Percentiles rank a stretch among this genome's conserved stretches.
Conservation (phyloP, 1,140 invertebrate species). For the Littorina saxatilis region DNA sequence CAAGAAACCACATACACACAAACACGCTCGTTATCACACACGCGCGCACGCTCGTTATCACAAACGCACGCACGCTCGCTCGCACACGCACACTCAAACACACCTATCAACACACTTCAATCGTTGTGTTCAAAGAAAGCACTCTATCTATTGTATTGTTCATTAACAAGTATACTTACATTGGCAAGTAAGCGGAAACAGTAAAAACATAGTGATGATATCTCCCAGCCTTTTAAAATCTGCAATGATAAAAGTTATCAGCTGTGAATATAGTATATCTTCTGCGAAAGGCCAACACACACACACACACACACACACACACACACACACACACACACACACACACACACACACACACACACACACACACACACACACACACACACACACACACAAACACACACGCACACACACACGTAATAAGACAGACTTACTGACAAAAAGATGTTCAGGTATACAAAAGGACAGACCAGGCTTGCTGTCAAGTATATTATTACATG, state of each 20-base stretch:
- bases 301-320: not conserved
- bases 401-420: not conserved
- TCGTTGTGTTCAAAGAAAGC: too few species aligned
- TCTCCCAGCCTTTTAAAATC: slow-evolving; percentile 29
- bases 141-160: too few species aligned
- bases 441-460: too few species aligned
- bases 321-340: slow-evolving; percentile 25
- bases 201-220: slow-evolving; percentile 25
- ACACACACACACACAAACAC: slow-evolving; percentile 22
- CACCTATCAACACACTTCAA: too few species aligned
- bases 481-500: too few species aligned
- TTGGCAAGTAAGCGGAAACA: slow-evolving; percentile 23
- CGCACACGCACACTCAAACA: not conserved
- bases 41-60: not conserved
- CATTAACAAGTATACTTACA: slow-evolving; percentile 10
- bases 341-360: slow-evolving; percentile 24
- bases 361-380: slow-evolving; percentile 25
- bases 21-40: too few species aligned
- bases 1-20: too few species aligned
- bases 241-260: not conserved
- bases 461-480: too few species aligned
- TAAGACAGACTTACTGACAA: slow-evolving; percentile 21
- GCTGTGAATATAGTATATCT: not conserved
- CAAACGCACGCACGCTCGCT: not conserved
- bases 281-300: not conserved